A percentile compares a stretch with the other conserved stretches of the same genome.
phyloP scores from a whole-genome alignment of 2,888 invertebrate genomes.

The Pedicia rivosa region DNA sequence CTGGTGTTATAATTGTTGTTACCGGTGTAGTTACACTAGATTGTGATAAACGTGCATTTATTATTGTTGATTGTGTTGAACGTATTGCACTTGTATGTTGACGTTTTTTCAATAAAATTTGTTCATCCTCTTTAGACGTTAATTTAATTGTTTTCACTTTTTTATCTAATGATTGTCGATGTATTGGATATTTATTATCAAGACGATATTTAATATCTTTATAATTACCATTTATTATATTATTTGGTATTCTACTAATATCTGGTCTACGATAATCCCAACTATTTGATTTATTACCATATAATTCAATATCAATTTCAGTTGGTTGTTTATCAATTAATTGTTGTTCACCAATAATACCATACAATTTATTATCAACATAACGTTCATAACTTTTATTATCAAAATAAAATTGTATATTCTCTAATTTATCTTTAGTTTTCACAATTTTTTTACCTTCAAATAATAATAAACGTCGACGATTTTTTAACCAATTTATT shows the following conservation, averaged over 20 bases:
- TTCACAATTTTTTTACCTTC: conserved; percentile 5
- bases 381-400: conserved; percentile 12
- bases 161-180: too few species aligned
- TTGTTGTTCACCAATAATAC: conserved; percentile 8
- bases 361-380: conserved; percentile 12
- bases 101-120: background rate
- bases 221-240: too few species aligned
- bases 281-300: conserved; percentile 9
- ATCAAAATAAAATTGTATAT: conserved; percentile 12
- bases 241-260: too few species aligned
- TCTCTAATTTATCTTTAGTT: conserved; percentile 9
- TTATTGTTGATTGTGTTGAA: too few species aligned
- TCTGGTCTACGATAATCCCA: conserved; percentile 11
- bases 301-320: conserved; percentile 4
- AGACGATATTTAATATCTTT: too few species aligned
- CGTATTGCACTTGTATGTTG: background rate
- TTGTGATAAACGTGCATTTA: background rate
- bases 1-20: too few species aligned
- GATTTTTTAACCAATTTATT: conserved; percentile 2
- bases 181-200: too few species aligned
- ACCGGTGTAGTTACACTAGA: too few species aligned
- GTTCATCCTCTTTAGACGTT: too few species aligned
- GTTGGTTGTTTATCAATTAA: background rate
- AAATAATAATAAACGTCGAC: conserved; percentile 4
- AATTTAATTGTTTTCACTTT: too few species aligned